Conservation (phyloP, 2,888 invertebrate genomes). For the Dryomyza anilis region DNA sequence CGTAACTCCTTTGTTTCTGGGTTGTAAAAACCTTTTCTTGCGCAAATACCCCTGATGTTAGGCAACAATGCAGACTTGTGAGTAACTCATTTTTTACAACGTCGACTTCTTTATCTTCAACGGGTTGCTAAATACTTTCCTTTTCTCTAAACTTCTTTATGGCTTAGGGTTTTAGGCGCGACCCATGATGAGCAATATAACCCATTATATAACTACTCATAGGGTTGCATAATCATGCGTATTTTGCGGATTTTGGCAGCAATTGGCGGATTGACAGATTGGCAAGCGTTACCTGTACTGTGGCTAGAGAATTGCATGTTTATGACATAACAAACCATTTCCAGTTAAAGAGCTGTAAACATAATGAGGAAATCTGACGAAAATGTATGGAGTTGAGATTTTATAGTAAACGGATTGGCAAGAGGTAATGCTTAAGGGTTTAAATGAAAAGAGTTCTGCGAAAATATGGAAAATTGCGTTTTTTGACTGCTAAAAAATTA, state of each 20-base stretch:
- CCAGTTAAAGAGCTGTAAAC: conserved; percentile 28
- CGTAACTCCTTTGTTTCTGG: conserved; percentile 4
- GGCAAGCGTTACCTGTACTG: not conserved
- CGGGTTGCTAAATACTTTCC: conserved; percentile 27
- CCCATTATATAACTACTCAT: conserved; percentile 46
- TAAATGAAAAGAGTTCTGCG: conserved; percentile 31
- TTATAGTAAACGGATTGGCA: conserved; percentile 51
- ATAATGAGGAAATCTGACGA: too few relatives aligned
- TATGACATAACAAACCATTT: not conserved
- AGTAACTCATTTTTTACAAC: conserved; percentile 25
- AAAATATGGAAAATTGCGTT: conserved; percentile 22
- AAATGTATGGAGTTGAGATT: conserved; percentile 33
- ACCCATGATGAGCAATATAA: conserved; percentile 36
- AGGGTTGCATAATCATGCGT: conserved; percentile 32
- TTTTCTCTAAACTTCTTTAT: conserved; percentile 13
- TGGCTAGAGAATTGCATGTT: not conserved
- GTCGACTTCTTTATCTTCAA: not conserved
- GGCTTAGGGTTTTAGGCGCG: conserved; percentile 16
- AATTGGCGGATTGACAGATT: not conserved
- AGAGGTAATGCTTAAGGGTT: conserved; percentile 44
- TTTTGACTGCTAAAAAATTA: conserved; percentile 43
- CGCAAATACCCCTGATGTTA: conserved; percentile 26
- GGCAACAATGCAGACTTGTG: conserved; percentile 19
- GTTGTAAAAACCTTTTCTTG: conserved; percentile 13
- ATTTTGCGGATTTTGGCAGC: conserved; percentile 36